These are phyloP conservation scores for Phragmatobia fuliginosa DNA, from an alignment of 2,888 invertebrate genomes.

Conservation along the genomic window DNA sequence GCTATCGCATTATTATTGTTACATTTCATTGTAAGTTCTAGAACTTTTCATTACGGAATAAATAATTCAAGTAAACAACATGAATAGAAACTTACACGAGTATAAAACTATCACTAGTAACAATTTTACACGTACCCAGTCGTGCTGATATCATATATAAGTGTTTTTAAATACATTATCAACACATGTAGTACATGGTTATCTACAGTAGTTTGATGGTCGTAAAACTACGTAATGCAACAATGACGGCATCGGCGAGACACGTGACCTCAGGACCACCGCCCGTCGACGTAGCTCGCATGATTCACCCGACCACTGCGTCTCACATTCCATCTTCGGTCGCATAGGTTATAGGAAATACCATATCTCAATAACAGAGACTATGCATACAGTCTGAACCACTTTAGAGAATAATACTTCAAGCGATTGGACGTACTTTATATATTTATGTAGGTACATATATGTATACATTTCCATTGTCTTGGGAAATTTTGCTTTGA, in stretches of 20 bases:
- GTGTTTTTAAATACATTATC: slow-evolving; percentile 30
- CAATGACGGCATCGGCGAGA: slow-evolving; percentile 72
- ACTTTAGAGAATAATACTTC: slow-evolving; percentile 52
- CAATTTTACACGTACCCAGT: slow-evolving; percentile 13
- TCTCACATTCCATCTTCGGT: slow-evolving; percentile 72
- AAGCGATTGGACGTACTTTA: slow-evolving; percentile 30
- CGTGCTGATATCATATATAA: slow-evolving; percentile 13
- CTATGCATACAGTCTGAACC: slow-evolving; percentile 63
- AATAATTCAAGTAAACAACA: neutral
- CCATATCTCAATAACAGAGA: slow-evolving; percentile 71
- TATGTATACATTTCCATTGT: slow-evolving; percentile 22
- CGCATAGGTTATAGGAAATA: slow-evolving; percentile 81
- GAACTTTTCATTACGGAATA: neutral
- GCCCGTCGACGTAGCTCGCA: slow-evolving; percentile 53
- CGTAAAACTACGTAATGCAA: slow-evolving; percentile 56
- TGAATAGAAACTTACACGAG: neutral
- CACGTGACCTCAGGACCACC: slow-evolving; percentile 71
- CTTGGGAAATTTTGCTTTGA: slow-evolving; percentile 6
- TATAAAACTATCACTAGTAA: slow-evolving; percentile 4
- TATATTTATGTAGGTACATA: slow-evolving; percentile 6
- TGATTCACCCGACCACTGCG: slow-evolving; percentile 73
- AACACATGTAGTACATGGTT: slow-evolving; percentile 28
- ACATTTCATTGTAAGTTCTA: neutral
- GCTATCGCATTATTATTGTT: neutral
- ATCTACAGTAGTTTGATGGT: slow-evolving; percentile 38